Conservation (phyloP, 2,113 vertebrate species). For the Sapayoa aenigma region DNA sequence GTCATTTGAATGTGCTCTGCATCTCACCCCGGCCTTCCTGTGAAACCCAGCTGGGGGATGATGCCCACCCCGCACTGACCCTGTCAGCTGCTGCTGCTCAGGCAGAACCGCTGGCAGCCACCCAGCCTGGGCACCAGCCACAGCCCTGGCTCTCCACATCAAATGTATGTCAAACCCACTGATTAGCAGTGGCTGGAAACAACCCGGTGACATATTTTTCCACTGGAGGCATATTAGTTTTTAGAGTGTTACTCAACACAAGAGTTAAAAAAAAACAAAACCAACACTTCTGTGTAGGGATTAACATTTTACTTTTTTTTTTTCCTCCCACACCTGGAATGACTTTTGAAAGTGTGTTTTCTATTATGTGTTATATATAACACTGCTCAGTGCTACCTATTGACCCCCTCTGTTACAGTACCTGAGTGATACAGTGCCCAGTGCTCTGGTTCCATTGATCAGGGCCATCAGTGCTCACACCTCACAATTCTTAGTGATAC, state of each 20-base stretch:
- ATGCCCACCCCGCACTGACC: not conserved
- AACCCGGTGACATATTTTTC: not conserved
- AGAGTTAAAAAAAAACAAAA: fast-evolving
- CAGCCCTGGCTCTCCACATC: not conserved
- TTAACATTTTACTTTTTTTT: not conserved
- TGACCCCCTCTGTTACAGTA: not conserved
- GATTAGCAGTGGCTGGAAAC: not conserved
- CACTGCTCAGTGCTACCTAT: not conserved
- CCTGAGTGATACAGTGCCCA: not conserved
- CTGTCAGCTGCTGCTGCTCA: not conserved
- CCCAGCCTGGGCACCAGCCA: not conserved
- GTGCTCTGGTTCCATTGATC: constrained; percentile 7
- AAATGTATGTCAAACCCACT: not conserved
- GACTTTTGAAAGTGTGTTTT: not conserved
- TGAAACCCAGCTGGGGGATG: not conserved
- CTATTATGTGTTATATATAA: not conserved
- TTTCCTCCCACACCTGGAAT: not conserved
- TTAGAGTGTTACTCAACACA: not conserved
- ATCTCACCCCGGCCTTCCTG: not conserved
- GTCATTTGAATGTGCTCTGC: not conserved
- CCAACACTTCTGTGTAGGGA: not conserved
- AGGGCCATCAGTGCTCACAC: not conserved
- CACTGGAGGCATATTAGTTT: not conserved
- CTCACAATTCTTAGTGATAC: not conserved
- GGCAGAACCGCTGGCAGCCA: not conserved